Conservation (phyloP, 2,888 invertebrate species). For the Troglohyphantes excavatus region DNA sequence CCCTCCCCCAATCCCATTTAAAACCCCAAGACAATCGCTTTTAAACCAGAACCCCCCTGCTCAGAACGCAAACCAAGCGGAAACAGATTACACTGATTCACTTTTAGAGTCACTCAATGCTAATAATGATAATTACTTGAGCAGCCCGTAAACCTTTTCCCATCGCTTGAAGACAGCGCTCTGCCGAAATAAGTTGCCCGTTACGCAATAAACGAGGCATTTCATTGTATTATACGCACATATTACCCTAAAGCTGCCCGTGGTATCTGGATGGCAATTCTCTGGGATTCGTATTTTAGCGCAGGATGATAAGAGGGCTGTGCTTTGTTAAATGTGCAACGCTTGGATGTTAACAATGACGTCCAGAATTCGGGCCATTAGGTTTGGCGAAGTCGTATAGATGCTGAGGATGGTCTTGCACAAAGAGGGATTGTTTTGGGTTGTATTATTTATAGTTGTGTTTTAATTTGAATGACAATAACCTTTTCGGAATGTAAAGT, state of each 20-base stretch:
- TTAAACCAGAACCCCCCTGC: not conserved
- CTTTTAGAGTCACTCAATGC: conserved; percentile 51
- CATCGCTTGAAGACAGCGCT: conserved; percentile 35
- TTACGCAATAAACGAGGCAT: conserved; percentile 70
- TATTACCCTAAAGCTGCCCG: conserved; percentile 11
- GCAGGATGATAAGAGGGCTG: conserved; percentile 16
- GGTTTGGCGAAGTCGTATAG: not conserved
- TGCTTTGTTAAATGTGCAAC: conserved; percentile 22
- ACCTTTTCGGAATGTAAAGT: no score
- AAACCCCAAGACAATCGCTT: not conserved
- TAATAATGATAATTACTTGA: conserved; percentile 65
- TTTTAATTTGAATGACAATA: not conserved
- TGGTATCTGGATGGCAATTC: conserved; percentile 27
- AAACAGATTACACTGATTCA: conserved; percentile 55
- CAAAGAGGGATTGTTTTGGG: not conserved
- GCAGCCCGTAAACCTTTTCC: conserved; percentile 25
- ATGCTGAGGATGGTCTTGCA: not conserved
- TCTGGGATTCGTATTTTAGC: conserved; percentile 24
- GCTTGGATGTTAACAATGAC: conserved; percentile 22
- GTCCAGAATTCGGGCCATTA: conserved; percentile 23
- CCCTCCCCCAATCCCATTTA: not conserved
- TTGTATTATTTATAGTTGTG: not conserved
- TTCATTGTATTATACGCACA: conserved; percentile 69
- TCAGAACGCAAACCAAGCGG: conserved; percentile 6
- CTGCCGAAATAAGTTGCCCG: conserved; percentile 55